phyloP scores from a whole-genome alignment of 2,113 vertebrate genomes.

The Apeltes quadracus region DNA sequence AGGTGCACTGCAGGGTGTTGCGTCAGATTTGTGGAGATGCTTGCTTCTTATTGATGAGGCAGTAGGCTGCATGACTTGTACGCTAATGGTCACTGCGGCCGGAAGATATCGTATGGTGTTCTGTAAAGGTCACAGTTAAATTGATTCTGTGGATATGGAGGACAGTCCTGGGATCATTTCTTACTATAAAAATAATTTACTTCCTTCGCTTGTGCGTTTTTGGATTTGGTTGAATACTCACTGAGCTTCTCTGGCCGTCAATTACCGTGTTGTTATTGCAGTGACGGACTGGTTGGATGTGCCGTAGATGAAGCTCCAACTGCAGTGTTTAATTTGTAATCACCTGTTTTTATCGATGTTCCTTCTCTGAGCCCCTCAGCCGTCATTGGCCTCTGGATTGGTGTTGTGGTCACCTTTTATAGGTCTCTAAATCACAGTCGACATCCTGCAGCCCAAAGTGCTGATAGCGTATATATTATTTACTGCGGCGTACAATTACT shows the following conservation, averaged over 20 bases:
- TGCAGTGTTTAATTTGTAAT: background rate
- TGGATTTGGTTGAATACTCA: background rate
- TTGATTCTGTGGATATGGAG: background rate
- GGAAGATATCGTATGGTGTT: slow-evolving; percentile 1
- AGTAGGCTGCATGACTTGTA: slow-evolving; percentile 11
- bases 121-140: background rate
- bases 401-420: no score
- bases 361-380: background rate
- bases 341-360: background rate
- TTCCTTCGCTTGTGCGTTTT: background rate
- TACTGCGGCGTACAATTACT: slow-evolving; percentile 18
- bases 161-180: no score
- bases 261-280: background rate
- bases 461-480: slow-evolving; percentile 26
- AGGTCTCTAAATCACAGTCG: slow-evolving; percentile 13
- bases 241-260: background rate
- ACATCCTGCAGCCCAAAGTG: slow-evolving; percentile 16
- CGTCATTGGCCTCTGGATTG: background rate
- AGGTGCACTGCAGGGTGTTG: slow-evolving; percentile 48
- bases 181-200: background rate
- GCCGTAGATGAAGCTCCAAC: background rate
- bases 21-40: slow-evolving; percentile 26
- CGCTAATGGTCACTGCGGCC: slow-evolving; percentile 16
- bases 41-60: slow-evolving; percentile 48
- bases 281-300: background rate